These are phyloP conservation scores for Protobothrops mucrosquamatus DNA, from an alignment of 2,113 vertebrate species.

Conservation along the genomic window DNA sequence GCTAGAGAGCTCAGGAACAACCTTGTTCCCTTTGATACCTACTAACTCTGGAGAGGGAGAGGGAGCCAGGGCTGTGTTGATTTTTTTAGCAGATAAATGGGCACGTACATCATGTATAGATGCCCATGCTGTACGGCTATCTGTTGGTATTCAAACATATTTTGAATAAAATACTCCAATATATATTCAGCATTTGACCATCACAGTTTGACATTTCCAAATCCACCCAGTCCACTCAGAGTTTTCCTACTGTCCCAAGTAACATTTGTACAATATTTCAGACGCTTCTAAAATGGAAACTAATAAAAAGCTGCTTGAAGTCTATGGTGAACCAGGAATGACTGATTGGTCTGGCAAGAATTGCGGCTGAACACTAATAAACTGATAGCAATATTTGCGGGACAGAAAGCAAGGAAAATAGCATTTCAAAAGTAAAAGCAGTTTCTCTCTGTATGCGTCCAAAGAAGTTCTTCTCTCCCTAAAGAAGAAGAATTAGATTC, in stretches of 20 bases:
- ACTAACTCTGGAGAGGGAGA: neutral
- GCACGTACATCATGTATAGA: neutral
- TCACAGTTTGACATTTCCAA: neutral
- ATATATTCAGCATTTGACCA: neutral
- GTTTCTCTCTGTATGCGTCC: neutral
- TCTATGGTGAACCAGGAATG: neutral
- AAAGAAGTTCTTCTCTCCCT: neutral
- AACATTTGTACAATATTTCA: neutral
- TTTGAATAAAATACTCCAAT: neutral
- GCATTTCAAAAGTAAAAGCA: neutral
- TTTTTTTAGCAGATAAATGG: neutral
- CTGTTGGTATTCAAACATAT: neutral
- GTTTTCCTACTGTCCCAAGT: neutral
- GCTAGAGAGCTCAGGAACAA: neutral
- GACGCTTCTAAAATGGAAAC: neutral
- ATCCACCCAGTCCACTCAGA: neutral
- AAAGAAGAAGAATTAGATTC: neutral
- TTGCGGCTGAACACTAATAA: neutral
- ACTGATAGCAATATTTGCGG: neutral
- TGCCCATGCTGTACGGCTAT: neutral
- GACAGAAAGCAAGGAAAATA: neutral
- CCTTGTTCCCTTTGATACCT: neutral
- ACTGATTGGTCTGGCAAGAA: neutral
- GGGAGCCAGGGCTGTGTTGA: neutral
- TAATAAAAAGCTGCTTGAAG: neutral